A percentile compares a stretch with the other conserved stretches of the same genome.
Conservation (phyloP, 2,888 invertebrate genomes). For the Ceratothoa steindachneri region DNA sequence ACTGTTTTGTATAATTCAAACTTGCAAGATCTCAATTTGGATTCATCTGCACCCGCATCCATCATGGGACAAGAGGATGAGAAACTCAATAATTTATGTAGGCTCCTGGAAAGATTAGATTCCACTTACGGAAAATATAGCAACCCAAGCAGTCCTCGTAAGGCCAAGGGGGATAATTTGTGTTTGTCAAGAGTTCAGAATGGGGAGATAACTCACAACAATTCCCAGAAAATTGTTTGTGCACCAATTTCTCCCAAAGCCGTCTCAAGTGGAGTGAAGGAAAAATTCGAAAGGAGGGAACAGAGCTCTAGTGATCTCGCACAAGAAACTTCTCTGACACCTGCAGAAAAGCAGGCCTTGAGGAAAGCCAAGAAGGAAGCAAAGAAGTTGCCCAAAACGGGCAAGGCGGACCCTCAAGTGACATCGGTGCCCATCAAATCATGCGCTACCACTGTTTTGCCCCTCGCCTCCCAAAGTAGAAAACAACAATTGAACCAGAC, state of each 20-base stretch:
- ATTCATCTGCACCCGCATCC: no score
- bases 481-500: neutral
- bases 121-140: neutral
- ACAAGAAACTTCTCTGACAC: neutral
- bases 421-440: neutral
- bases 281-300: neutral
- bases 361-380: conserved; percentile 22
- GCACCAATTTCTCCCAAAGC: neutral
- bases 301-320: neutral
- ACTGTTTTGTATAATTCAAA: no score
- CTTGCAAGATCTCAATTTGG: no score
- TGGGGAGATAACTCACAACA: neutral
- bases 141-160: neutral
- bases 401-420: neutral
- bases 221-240: neutral
- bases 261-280: neutral
- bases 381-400: conserved; percentile 1
- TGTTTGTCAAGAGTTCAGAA: neutral
- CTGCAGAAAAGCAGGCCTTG: conserved; percentile 15
- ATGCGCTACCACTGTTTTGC: neutral
- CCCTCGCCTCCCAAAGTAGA: neutral
- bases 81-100: neutral
- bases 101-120: neutral
- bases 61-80: conserved; percentile 8
- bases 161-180: neutral